phyloP scores from a whole-genome alignment of 2,797 vertebrate genomes.

The Champsocephalus esox region DNA sequence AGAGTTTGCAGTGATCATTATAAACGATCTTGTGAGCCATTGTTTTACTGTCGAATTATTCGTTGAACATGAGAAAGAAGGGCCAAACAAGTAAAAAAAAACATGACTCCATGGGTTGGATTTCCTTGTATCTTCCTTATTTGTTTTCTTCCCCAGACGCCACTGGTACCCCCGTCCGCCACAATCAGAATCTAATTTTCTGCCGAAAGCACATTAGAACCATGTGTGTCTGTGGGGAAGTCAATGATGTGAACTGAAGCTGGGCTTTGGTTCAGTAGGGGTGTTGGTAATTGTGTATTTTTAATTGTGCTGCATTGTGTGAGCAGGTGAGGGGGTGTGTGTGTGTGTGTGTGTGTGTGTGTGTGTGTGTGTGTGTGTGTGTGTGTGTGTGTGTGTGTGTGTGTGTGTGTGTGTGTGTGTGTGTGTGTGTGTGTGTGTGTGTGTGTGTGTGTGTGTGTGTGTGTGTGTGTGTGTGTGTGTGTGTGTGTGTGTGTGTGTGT shows the following conservation, averaged over 20 bases:
- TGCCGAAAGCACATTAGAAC: constrained; percentile 30
- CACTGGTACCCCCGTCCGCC: not conserved
- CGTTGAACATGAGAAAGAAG: too few relatives aligned
- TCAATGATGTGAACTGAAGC: constrained; percentile 33
- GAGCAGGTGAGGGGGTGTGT: constrained; percentile 60
- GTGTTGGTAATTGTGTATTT: constrained; percentile 48
- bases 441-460: too few relatives aligned
- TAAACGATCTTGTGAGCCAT: too few relatives aligned
- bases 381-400: too few relatives aligned
- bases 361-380: constrained; percentile 1
- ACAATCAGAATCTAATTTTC: too few relatives aligned
- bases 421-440: too few relatives aligned
- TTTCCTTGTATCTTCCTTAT: not conserved
- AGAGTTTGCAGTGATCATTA: too few relatives aligned
- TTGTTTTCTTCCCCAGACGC: not conserved
- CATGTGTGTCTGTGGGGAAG: constrained; percentile 45
- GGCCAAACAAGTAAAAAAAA: not conserved
- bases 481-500: not conserved
- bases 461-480: too few relatives aligned
- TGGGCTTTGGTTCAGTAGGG: constrained; percentile 42
- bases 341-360: constrained; percentile 13
- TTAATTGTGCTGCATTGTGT: constrained; percentile 58
- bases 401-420: too few relatives aligned
- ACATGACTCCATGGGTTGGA: not conserved
- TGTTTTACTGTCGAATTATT: too few relatives aligned